Percentiles rank a stretch among this genome's conserved stretches.
Conservation (phyloP, 2,797 vertebrate genomes). For the Emydoidea blandingii region DNA sequence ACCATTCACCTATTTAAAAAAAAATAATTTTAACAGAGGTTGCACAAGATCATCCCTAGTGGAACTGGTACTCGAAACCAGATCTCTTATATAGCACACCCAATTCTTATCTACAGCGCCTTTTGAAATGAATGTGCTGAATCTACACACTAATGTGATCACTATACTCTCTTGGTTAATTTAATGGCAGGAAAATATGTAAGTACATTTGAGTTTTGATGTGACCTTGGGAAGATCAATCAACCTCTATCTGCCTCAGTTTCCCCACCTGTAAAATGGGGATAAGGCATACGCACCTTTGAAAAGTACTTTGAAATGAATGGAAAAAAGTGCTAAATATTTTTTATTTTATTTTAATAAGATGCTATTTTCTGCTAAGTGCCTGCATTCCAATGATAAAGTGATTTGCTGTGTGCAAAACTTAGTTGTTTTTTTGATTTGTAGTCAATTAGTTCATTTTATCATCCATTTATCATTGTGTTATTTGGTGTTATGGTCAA, state of each 20-base stretch:
- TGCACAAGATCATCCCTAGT: neutral
- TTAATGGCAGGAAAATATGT: no score
- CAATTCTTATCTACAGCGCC: neutral
- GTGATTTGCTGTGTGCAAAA: accelerated
- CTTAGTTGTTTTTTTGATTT: no score
- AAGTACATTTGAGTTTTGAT: no score
- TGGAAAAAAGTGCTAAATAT: neutral
- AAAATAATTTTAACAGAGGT: neutral
- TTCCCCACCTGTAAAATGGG: neutral
- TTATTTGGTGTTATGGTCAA: no score
- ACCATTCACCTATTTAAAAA: neutral
- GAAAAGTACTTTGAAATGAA: neutral
- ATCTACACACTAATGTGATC: neutral
- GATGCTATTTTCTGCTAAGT: accelerated
- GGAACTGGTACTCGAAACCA: neutral
- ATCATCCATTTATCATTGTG: no score
- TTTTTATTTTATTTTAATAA: neutral
- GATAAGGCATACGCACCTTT: neutral
- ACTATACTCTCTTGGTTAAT: no score
- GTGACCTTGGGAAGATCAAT: no score
- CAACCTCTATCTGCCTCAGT: neutral
- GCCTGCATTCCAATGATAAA: accelerated
- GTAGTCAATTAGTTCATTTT: no score
- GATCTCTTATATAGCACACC: neutral
- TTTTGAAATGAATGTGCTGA: neutral